These are phyloP conservation scores for Drosophila varians DNA, from an alignment of 1,140 invertebrate genomes.

Conservation along the genomic window DNA sequence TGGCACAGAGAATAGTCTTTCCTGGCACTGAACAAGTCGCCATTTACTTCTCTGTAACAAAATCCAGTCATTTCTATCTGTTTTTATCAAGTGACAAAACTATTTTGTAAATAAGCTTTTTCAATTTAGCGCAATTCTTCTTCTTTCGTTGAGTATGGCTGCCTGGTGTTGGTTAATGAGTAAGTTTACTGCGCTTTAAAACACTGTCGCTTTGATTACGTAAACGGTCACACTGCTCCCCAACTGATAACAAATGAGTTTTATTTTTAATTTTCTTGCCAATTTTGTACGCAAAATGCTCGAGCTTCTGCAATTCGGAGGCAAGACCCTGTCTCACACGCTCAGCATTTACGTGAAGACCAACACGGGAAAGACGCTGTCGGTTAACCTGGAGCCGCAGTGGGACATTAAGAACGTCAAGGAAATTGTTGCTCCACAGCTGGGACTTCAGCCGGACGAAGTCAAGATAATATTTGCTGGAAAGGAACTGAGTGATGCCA, in stretches of 20 bases:
- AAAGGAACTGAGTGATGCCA: slow-evolving; percentile 91
- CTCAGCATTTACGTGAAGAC: slow-evolving; percentile 90
- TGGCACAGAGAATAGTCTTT: slow-evolving; percentile 85
- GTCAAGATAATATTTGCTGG: slow-evolving; percentile 94
- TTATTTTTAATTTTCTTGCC: slow-evolving; percentile 85
- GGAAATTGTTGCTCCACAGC: slow-evolving; percentile 88
- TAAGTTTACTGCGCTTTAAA: slow-evolving; percentile 1
- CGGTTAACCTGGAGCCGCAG: slow-evolving; percentile 89
- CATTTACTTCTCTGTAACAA: slow-evolving; percentile 80
- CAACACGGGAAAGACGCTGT: slow-evolving; percentile 87
- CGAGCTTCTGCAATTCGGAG: slow-evolving; percentile 86
- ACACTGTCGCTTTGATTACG: slow-evolving; percentile 1
- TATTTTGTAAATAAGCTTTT: slow-evolving; percentile 7
- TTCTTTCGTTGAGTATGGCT: slow-evolving; percentile 13
- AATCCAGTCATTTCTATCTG: slow-evolving; percentile 37
- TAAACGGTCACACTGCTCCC: not conserved
- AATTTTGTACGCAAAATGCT: slow-evolving; percentile 86
- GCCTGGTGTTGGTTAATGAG: slow-evolving; percentile 9
- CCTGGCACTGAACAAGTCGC: slow-evolving; percentile 85
- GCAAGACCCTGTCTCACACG: slow-evolving; percentile 86
- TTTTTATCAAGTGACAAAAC: not conserved
- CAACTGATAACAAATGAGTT: slow-evolving; percentile 84
- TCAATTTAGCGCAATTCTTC: slow-evolving; percentile 29
- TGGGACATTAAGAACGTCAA: slow-evolving; percentile 91
- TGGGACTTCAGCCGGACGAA: slow-evolving; percentile 88